Evolutionary conservation across 2,113 vertebrate species (phyloP).

Genomic region (Helogale parvula): DNA sequence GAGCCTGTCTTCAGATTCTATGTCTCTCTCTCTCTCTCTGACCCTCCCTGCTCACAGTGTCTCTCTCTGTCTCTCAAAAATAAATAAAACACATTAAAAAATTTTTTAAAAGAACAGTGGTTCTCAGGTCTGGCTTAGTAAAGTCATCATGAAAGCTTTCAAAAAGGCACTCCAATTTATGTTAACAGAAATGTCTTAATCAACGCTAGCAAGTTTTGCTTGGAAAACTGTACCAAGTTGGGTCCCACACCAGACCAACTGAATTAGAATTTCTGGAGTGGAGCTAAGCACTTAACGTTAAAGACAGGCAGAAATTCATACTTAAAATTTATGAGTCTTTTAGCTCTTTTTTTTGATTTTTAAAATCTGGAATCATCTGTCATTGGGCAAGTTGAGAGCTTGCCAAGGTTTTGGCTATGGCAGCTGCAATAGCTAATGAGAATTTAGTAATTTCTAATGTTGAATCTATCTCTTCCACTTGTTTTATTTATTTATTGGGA

Average conservation of each 20-base stretch:
- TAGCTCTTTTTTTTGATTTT: not conserved
- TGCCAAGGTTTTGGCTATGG: slow-evolving; percentile 7
- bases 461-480: not conserved
- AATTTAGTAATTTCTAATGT: not conserved
- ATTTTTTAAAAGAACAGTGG: not conserved
- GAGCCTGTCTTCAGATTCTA: too few relatives aligned
- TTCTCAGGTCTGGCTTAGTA: not conserved
- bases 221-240: not conserved
- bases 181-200: not conserved
- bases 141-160: not conserved
- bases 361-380: not conserved
- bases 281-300: slow-evolving; percentile 15
- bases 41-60: too few relatives aligned
- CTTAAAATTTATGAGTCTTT: slow-evolving; percentile 24
- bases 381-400: not conserved
- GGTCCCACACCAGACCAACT: not conserved
- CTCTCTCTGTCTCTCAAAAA: too few relatives aligned
- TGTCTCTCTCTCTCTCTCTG: too few relatives aligned
- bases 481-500: not conserved
- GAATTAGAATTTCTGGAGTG: not conserved
- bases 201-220: not conserved
- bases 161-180: not conserved
- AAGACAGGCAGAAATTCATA: slow-evolving; percentile 5
- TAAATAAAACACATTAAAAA: too few relatives aligned
- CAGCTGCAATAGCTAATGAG: not conserved